Evolutionary conservation across 1,140 invertebrate species (phyloP), one percentile per base, ranked within the genome.

Genomic region (Telenomus remus): DNA sequence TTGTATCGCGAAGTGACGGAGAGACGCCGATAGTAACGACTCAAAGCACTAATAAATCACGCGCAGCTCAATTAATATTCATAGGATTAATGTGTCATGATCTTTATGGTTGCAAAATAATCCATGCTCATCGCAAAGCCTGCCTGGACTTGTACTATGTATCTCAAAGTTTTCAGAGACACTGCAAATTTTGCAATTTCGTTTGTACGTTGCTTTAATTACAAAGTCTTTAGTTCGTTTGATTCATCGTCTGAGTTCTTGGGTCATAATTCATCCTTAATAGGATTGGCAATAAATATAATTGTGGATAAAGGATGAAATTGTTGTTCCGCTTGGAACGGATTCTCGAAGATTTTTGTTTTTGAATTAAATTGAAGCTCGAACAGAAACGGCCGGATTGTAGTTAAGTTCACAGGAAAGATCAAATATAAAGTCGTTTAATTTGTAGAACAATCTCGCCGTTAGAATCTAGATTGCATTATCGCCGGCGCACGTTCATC

Each of bases 61-160:
- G 55, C 68, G 16, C 35, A 9, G 7, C 39, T 27, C 60, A 54
- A 79, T 82, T 79, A 79, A 80, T 82, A 82, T 82, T 82, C 79
- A 80, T 74, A 77, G 51, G 51, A 68, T 78, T 75, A 76, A 78
- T 78, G 78, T 76, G 70, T 75, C 79, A 73, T 60, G 77, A 77
- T 72, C 65, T 53, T 54, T 37, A 42, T 33, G 65, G 42, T 68
- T 73, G 59, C 56, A 56, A 76, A 80, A 82, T 74, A 79, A 74
- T 79, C n/a, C 72, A 68, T 43, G 16, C 19, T 75, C 49, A 37
- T 73, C 69, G 13, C 37, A 2, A 2, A 39, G 9, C 8, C n/a
- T 39, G 1, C n/a, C 9, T 9, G 37, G 3, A n/a, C 2, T 9
- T 39, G 3, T 39, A 11, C n/a, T 39, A 9, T 13, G 9, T 14